Evolutionary conservation across 2,113 vertebrate species (phyloP).

Genomic region (Psophia crepitans): DNA sequence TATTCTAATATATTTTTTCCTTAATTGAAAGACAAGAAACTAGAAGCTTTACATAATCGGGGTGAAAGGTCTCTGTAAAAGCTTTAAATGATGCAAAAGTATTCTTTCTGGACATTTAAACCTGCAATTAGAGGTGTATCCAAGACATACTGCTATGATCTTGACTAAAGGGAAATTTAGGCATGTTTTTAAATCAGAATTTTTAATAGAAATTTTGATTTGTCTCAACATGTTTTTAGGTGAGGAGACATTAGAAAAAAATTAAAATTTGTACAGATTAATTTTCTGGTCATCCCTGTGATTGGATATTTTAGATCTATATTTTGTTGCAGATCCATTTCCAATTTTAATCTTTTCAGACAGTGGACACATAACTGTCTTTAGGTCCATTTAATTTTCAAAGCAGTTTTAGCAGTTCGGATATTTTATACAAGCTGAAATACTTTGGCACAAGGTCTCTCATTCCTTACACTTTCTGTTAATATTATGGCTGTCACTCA

Average conservation of each 20-base stretch:
- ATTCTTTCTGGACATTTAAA: background rate
- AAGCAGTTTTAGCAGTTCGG: background rate
- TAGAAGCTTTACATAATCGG: background rate
- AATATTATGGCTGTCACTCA: background rate
- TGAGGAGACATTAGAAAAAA: background rate
- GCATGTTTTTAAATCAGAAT: background rate
- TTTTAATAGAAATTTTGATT: background rate
- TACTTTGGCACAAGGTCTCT: background rate
- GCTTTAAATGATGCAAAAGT: background rate
- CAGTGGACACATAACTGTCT: background rate
- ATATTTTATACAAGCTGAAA: background rate
- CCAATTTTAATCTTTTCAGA: background rate
- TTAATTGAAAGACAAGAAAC: conserved; percentile 2
- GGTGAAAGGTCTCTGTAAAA: conserved; percentile 13
- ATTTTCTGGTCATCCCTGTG: background rate
- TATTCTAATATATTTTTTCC: background rate
- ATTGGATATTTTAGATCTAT: background rate
- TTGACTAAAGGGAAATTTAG: background rate
- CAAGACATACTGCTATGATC: background rate
- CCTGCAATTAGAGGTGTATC: background rate
- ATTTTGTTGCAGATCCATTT: background rate
- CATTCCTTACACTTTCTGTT: background rate
- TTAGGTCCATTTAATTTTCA: background rate
- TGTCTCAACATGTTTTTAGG: background rate
- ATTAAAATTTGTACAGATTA: background rate